These are phyloP conservation scores for Lithophane socia DNA, from an alignment of 2,888 invertebrate species.

Conservation along the genomic window DNA sequence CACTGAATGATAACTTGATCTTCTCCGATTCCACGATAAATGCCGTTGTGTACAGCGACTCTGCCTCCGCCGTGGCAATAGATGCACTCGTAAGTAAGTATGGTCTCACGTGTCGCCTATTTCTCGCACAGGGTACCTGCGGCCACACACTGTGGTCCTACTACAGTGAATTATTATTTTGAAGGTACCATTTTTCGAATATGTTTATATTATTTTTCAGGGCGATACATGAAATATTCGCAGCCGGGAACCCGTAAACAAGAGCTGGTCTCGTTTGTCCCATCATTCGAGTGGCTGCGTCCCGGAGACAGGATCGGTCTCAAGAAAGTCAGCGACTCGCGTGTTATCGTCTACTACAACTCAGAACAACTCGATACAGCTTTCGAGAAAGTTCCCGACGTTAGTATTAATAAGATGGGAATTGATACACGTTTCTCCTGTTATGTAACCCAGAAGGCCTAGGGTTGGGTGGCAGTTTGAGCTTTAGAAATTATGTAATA, in stretches of 20 bases:
- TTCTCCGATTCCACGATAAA: neutral
- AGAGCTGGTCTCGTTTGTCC: slow-evolving; percentile 79
- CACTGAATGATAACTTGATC: neutral
- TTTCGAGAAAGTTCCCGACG: slow-evolving; percentile 94
- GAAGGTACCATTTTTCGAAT: slow-evolving; percentile 22
- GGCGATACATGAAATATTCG: slow-evolving; percentile 81
- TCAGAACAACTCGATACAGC: slow-evolving; percentile 95
- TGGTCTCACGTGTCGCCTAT: too few species aligned
- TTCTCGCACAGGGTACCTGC: neutral
- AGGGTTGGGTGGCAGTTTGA: slow-evolving; percentile 62
- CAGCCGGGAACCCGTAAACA: slow-evolving; percentile 71
- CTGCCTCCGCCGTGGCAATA: neutral
- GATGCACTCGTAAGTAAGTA: slow-evolving; percentile 14
- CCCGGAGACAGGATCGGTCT: slow-evolving; percentile 95
- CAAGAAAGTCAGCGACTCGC: slow-evolving; percentile 92
- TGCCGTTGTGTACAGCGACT: neutral
- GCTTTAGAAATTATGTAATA: slow-evolving; percentile 59
- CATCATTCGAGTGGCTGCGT: slow-evolving; percentile 94
- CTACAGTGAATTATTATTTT: neutral
- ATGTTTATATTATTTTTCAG: slow-evolving; percentile 68
- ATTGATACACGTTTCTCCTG: slow-evolving; percentile 25
- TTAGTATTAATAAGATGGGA: slow-evolving; percentile 76
- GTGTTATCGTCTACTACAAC: slow-evolving; percentile 94
- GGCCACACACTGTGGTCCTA: neutral
- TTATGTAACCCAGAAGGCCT: slow-evolving; percentile 41